A percentile compares a stretch with the other conserved stretches of the same genome.
phyloP scores from a whole-genome alignment of 2,888 invertebrate genomes.

The Ormyrus thymus region DNA sequence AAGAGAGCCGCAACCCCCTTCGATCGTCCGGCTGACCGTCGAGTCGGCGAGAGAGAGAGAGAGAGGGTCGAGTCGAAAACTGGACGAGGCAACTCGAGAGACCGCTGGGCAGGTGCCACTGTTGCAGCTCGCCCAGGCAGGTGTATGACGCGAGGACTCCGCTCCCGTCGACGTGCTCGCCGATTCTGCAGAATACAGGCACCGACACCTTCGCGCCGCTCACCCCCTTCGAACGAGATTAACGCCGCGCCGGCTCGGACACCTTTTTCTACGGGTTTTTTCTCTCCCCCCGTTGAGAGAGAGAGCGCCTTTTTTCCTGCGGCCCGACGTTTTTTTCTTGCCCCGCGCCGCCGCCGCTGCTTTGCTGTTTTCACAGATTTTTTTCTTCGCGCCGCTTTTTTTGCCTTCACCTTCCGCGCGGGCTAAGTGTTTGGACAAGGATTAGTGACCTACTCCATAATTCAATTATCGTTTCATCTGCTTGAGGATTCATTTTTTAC shows the following conservation, averaged over 20 bases:
- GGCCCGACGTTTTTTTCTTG: neutral
- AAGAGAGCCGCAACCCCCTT: neutral
- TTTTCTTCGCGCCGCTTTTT: conserved; percentile 1
- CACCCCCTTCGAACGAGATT: conserved; percentile 20
- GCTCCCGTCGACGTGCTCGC: neutral
- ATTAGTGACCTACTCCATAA: too few species aligned
- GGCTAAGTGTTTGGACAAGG: too few species aligned
- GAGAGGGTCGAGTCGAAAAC: neutral
- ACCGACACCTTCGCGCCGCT: neutral
- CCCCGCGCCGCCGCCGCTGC: neutral
- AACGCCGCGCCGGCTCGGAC: too few species aligned
- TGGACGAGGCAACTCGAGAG: neutral
- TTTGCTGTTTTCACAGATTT: conserved; percentile 5
- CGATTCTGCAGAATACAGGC: neutral
- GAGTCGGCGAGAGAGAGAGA: neutral
- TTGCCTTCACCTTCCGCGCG: neutral
- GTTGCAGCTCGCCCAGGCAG: conserved; percentile 12
- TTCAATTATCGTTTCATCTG: too few species aligned
- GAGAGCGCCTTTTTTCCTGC: too few species aligned
- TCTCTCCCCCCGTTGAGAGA: too few species aligned
- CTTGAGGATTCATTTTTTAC: too few species aligned
- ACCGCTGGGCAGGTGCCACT: conserved; percentile 12
- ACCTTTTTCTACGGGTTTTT: conserved; percentile 1
- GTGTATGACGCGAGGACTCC: neutral
- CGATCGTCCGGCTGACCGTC: too few species aligned